Percentiles rank a stretch among this genome's conserved stretches.
Conservation (phyloP, 1,140 invertebrate genomes). For the Anastrepha obliqua region DNA sequence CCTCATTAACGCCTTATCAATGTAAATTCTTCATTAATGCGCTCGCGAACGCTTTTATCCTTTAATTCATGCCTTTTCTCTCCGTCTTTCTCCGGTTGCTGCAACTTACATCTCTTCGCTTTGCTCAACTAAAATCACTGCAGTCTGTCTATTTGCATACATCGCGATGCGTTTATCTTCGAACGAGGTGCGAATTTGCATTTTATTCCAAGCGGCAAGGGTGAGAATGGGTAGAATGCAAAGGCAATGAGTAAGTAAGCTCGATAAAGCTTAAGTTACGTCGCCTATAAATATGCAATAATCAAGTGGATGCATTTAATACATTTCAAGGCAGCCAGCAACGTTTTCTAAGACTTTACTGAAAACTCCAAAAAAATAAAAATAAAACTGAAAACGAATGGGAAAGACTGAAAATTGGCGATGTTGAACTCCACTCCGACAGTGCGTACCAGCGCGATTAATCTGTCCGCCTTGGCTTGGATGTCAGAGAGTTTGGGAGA, state of each 20-base stretch:
- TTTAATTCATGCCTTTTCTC: not conserved
- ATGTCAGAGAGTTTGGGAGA: no score
- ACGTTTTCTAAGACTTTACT: no score
- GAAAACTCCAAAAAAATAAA: no score
- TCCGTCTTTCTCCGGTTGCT: not conserved
- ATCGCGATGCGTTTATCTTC: not conserved
- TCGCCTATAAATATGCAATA: constrained; percentile 26
- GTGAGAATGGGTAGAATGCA: not conserved
- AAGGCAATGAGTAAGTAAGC: not conserved
- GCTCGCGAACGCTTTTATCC: not conserved
- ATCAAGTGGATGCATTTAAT: not conserved
- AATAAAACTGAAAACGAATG: no score
- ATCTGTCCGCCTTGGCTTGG: no score
- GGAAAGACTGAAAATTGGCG: no score
- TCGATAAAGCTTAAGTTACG: not conserved
- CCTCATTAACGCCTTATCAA: constrained; percentile 26
- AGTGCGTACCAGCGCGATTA: no score
- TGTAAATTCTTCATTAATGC: not conserved
- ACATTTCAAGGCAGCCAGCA: not conserved
- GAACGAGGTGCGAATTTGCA: not conserved
- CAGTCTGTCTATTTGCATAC: constrained; percentile 16
- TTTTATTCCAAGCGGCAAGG: constrained; percentile 3
- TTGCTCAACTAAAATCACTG: not conserved
- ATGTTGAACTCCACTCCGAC: no score
- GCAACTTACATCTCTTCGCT: not conserved